Evolutionary conservation across 2,888 invertebrate species (phyloP).

Genomic region (Spicauda simplicius): DNA sequence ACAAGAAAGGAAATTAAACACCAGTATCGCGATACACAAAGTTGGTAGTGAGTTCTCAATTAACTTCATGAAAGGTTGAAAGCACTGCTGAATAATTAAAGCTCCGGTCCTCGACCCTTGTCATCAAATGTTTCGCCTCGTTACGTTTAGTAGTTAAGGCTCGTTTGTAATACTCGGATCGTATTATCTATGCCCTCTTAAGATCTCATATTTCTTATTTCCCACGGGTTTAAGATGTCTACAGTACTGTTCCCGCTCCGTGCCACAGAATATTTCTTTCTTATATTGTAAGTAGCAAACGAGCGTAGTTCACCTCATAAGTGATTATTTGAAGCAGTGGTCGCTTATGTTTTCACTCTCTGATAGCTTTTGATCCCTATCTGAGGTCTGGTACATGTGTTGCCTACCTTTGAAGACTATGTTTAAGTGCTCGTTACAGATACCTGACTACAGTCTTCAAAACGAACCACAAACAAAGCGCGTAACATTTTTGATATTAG

Average conservation of each 20-base stretch:
- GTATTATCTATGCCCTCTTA: not conserved
- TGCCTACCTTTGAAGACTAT: too few relatives aligned
- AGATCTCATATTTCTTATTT: constrained; percentile 19
- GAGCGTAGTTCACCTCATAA: too few relatives aligned
- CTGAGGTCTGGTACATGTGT: too few relatives aligned
- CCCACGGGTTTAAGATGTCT: not conserved
- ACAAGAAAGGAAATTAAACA: constrained; percentile 10
- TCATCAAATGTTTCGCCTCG: constrained; percentile 19
- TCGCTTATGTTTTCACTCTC: too few relatives aligned
- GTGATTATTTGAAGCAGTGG: too few relatives aligned
- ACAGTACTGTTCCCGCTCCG: not conserved
- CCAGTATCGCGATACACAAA: constrained; percentile 2
- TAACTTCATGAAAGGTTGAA: constrained; percentile 21
- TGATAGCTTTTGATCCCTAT: too few relatives aligned
- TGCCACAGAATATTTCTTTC: too few relatives aligned
- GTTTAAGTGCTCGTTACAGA: too few relatives aligned
- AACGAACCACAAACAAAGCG: too few relatives aligned
- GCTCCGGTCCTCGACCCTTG: constrained; percentile 8
- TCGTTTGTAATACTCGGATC: not conserved
- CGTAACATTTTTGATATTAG: too few relatives aligned
- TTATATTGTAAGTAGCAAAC: too few relatives aligned
- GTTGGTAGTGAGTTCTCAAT: constrained; percentile 14
- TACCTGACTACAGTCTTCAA: too few relatives aligned
- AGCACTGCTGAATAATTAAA: constrained; percentile 28
- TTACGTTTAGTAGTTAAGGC: not conserved